Evolutionary conservation across 2,888 invertebrate genomes (phyloP), one percentile per base, ranked within the genome.

Genomic region (Pseudoips prasinana): DNA sequence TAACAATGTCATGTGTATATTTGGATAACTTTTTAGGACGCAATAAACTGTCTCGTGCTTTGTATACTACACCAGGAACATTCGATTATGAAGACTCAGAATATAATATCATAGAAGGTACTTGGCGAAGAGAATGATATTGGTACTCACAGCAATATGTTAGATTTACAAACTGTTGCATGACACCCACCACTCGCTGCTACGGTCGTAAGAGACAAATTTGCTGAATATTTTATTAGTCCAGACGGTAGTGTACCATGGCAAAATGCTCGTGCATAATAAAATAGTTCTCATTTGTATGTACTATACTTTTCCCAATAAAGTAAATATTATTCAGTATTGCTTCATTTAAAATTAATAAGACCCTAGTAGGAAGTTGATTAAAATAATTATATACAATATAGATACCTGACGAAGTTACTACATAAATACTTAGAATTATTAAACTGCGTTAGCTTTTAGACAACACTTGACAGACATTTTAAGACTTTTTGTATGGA

Each of bases 1-100:
- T 48, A 17, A 35, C 44, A 35, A 36, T 46, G 33, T 41, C 51
- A 11, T 33, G 53, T 29, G 37, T 37, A 32, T 43, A 43, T 22
- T 19, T 40, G 18, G 33, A 40, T 32, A 40, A 33, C 26, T 34
- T 40, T 22, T 29, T 29, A 22, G 29, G 40, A 11, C 35, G 36
- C 19, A 40, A 29, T 35, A 32, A 29, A 22, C 29, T 23, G 18
- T 40, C 8, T 29, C 10, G 29, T 11, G 22, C 29, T 27, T 14
- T 37, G 30, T 40, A 33, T 30, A 44, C 27, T 24, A 36, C 30
- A 38, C 35, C 34, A 25, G 35, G 31, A 32, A 46, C 33, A 25
- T 41, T 35, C 26, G 42, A 42, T 32, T 31, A 24, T 30, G 37
- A 37, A 42, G 33, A 42, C 18, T 22, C 25, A 10, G 42, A 42